These are phyloP conservation scores for Lophius americanus DNA, from an alignment of 2,797 vertebrate genomes.

Conservation along the genomic window DNA sequence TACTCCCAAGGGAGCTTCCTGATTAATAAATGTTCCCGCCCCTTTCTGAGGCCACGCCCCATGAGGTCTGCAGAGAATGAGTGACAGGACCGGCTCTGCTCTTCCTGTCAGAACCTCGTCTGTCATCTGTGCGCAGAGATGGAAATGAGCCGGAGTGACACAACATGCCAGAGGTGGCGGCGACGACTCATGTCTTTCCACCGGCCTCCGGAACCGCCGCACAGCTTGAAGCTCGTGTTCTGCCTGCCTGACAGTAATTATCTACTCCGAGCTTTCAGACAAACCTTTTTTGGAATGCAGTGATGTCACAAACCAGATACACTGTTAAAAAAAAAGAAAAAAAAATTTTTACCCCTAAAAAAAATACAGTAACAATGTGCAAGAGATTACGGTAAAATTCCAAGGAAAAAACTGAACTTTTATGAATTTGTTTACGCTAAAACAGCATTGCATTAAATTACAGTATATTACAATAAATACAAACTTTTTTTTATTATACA, in stretches of 20 bases:
- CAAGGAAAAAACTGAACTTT: no score
- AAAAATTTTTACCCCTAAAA: no score
- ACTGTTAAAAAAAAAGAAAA: no score
- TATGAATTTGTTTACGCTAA: no score
- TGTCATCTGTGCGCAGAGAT: slow-evolving; percentile 90
- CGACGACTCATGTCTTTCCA: slow-evolving; percentile 82
- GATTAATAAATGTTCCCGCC: no score
- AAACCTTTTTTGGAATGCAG: slow-evolving; percentile 49
- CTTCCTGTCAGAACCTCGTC: slow-evolving; percentile 89
- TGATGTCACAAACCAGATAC: slow-evolving; percentile 43
- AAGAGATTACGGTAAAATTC: no score
- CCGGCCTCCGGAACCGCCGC: slow-evolving; percentile 60
- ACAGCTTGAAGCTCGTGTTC: slow-evolving; percentile 41
- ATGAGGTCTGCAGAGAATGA: slow-evolving; percentile 84
- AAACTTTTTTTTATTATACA: no score
- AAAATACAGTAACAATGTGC: no score
- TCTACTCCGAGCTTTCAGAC: slow-evolving; percentile 52
- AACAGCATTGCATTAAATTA: no score
- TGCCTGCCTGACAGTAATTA: slow-evolving; percentile 66
- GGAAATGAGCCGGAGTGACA: slow-evolving; percentile 94
- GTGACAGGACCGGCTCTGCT: slow-evolving; percentile 88
- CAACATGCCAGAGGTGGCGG: slow-evolving; percentile 93
- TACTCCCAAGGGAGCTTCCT: no score
- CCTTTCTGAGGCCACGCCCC: no score
- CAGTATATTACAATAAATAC: no score